Percentiles rank a stretch among this genome's conserved stretches.
Evolutionary conservation across 35 echinoderm and acorn worm genomes (phyloP).

Genomic region (Ophioderma brevispina): DNA sequence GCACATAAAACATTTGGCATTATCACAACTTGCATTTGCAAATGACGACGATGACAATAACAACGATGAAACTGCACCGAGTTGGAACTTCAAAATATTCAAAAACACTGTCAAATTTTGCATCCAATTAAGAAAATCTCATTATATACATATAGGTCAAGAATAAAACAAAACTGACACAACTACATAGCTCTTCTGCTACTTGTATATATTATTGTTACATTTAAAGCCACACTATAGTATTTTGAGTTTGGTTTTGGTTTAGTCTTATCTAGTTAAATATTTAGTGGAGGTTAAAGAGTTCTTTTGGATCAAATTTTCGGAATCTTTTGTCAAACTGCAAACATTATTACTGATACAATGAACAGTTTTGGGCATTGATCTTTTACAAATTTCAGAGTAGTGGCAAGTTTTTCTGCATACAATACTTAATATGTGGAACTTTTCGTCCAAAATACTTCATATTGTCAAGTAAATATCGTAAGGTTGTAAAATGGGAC

Average conservation of each 20-base stretch:
- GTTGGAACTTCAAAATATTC: neutral
- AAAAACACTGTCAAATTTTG: neutral
- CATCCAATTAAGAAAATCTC: neutral
- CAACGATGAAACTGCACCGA: neutral
- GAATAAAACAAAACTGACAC: neutral
- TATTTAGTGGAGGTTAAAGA: neutral
- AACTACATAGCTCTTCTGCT: neutral
- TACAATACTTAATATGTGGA: no score
- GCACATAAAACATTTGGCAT: slow-evolving; percentile 1
- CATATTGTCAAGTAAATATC: no score
- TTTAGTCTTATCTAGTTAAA: neutral
- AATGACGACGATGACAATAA: no score
- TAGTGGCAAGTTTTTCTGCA: no score
- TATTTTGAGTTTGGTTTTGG: neutral
- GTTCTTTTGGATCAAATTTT: neutral
- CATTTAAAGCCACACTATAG: slow-evolving; percentile 5
- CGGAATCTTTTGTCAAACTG: neutral
- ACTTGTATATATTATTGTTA: neutral
- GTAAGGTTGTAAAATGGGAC: no score
- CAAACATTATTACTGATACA: no score
- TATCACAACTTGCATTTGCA: neutral
- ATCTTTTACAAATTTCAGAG: no score
- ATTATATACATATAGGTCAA: neutral
- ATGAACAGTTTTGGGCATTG: no score
- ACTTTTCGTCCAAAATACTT: no score